Conservation (phyloP, 2,888 invertebrate species). For the Lasioglossum calceatum region DNA sequence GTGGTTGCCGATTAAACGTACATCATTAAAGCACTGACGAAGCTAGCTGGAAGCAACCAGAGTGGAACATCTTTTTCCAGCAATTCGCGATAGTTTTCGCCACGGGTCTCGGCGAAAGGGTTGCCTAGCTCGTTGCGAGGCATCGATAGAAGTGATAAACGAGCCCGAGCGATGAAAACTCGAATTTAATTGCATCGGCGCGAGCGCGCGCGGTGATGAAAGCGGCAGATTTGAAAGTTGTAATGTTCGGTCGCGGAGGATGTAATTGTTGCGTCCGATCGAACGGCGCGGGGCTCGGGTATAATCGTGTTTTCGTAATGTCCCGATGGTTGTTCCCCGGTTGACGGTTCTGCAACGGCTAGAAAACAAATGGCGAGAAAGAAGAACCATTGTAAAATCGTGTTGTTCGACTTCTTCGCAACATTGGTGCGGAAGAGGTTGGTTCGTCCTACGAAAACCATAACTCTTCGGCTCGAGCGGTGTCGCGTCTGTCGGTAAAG, state of each 20-base stretch:
- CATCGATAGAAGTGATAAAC: conserved; percentile 14
- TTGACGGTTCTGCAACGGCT: neutral
- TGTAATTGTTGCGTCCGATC: conserved; percentile 14
- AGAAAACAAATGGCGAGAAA: neutral
- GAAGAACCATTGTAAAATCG: neutral
- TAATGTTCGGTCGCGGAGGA: conserved; percentile 6
- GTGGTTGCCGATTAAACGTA: neutral
- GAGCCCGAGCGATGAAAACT: conserved; percentile 19
- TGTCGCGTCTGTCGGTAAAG: conserved; percentile 35
- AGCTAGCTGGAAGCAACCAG: neutral
- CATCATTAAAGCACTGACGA: neutral
- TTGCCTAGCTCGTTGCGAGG: neutral
- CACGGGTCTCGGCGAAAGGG: neutral
- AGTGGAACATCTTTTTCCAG: conserved; percentile 1
- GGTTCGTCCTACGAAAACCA: conserved; percentile 37
- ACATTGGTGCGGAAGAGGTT: neutral
- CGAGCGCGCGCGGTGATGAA: conserved; percentile 37
- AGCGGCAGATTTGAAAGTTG: conserved; percentile 49
- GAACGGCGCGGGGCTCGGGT: conserved; percentile 15
- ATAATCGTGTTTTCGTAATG: conserved; percentile 30
- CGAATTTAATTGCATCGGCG: conserved; percentile 24
- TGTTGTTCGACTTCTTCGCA: neutral
- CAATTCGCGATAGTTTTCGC: neutral
- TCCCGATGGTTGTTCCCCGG: conserved; percentile 3
- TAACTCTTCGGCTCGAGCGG: conserved; percentile 34